Evolutionary conservation across 2,888 invertebrate species (phyloP).

Genomic region (Patella pellucida): DNA sequence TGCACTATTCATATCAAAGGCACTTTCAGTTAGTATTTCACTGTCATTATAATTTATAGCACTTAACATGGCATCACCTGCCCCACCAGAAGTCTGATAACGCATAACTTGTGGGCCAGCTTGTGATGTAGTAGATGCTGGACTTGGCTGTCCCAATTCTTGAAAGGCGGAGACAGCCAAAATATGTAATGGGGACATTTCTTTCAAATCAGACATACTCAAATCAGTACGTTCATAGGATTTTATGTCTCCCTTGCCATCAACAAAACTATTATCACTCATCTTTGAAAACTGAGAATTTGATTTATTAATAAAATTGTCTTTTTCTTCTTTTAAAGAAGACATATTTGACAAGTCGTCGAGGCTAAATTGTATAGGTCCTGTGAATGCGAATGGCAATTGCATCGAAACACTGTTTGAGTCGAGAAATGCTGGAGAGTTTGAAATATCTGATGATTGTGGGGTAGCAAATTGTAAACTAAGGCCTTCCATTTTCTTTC

Average conservation of each 20-base stretch:
- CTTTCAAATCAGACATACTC: slow-evolving; percentile 25
- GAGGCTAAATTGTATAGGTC: slow-evolving; percentile 17
- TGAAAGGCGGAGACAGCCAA: slow-evolving; percentile 41
- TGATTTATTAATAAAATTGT: slow-evolving; percentile 16
- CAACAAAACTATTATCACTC: slow-evolving; percentile 21
- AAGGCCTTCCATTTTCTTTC: slow-evolving; percentile 22
- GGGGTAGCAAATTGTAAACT: slow-evolving; percentile 18
- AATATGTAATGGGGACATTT: slow-evolving; percentile 41
- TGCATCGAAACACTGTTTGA: slow-evolving; percentile 5
- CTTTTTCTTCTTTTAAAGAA: slow-evolving; percentile 21
- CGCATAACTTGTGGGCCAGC: slow-evolving; percentile 54
- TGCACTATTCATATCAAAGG: slow-evolving; percentile 61
- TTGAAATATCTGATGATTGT: slow-evolving; percentile 20
- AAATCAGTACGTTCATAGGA: slow-evolving; percentile 14
- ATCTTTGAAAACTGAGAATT: slow-evolving; percentile 18
- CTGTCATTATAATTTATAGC: slow-evolving; percentile 68
- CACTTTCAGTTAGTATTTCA: slow-evolving; percentile 67
- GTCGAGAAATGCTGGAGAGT: slow-evolving; percentile 16
- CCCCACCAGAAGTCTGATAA: slow-evolving; percentile 56
- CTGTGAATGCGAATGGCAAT: slow-evolving; percentile 21
- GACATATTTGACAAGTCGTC: slow-evolving; percentile 17
- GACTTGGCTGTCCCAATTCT: slow-evolving; percentile 63
- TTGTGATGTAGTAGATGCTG: slow-evolving; percentile 47
- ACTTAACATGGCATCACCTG: slow-evolving; percentile 70
- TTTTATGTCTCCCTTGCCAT: slow-evolving; percentile 19